Percentiles rank a stretch among this genome's conserved stretches.
phyloP scores from a whole-genome alignment of 2,888 invertebrate species.

The Notocelia uddmanniana region DNA sequence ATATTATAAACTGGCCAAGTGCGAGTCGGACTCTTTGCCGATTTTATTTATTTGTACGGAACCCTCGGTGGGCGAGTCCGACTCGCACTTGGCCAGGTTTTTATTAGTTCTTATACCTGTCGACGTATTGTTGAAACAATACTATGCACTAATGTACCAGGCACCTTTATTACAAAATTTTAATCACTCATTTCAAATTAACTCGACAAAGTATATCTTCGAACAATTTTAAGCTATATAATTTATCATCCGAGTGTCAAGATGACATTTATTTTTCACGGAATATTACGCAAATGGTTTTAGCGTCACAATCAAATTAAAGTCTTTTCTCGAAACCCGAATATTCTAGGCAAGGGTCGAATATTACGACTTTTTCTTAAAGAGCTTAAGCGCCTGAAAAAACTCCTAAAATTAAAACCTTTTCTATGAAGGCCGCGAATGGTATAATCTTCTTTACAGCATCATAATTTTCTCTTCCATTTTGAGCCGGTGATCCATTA shows the following conservation, averaged over 20 bases:
- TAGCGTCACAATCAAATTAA: slow-evolving; percentile 15
- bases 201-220: background rate
- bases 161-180: background rate
- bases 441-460: background rate
- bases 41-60: no score
- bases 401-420: background rate
- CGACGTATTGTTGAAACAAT: no score
- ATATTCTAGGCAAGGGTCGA: slow-evolving; percentile 2
- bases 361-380: background rate
- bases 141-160: no score
- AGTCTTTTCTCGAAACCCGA: slow-evolving; percentile 8
- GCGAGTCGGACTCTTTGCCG: no score
- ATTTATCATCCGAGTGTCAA: slow-evolving; percentile 17
- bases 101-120: no score
- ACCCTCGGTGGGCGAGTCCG: no score
- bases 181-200: background rate
- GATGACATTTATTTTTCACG: slow-evolving; percentile 8
- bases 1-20: no score
- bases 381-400: background rate
- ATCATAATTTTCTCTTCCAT: slow-evolving; percentile 6
- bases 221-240: background rate
- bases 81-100: no score
- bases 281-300: slow-evolving; percentile 10
- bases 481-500: slow-evolving; percentile 8
- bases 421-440: background rate